A percentile compares a stretch with the other conserved stretches of the same genome.
Conservation (phyloP, 2,888 invertebrate genomes). For the Hipparchia semele region DNA sequence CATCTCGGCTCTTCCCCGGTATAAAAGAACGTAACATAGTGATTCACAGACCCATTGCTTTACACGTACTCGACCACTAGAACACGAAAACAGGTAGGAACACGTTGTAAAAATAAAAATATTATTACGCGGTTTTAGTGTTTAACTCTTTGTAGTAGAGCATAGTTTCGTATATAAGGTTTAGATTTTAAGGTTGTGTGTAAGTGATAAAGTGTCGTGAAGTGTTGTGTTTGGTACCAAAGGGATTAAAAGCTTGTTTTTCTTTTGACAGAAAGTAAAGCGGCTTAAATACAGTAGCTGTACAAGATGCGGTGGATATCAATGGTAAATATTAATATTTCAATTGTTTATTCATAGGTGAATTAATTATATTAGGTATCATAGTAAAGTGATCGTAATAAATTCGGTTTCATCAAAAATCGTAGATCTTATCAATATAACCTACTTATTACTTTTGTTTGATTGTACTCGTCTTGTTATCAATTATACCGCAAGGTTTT, state of each 20-base stretch:
- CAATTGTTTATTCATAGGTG: too few species aligned
- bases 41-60: slow-evolving; percentile 74
- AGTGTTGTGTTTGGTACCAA: slow-evolving; percentile 45
- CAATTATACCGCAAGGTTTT: too few species aligned
- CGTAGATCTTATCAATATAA: too few species aligned
- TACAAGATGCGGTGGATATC: slow-evolving; percentile 70
- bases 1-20: slow-evolving; percentile 80
- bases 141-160: slow-evolving; percentile 23
- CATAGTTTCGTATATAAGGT: slow-evolving; percentile 24
- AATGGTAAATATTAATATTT: slow-evolving; percentile 60
- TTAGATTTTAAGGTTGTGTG: slow-evolving; percentile 17
- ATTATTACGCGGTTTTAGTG: slow-evolving; percentile 18
- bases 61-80: slow-evolving; percentile 55
- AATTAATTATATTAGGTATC: too few species aligned
- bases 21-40: slow-evolving; percentile 76
- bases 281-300: slow-evolving; percentile 48
- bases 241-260: slow-evolving; percentile 54
- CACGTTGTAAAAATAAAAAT: slow-evolving; percentile 15
- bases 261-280: slow-evolving; percentile 74
- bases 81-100: slow-evolving; percentile 48
- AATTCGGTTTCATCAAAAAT: too few species aligned
- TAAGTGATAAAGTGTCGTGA: slow-evolving; percentile 44
- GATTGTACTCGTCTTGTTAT: too few species aligned
- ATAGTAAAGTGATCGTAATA: too few species aligned
- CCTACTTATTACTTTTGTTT: too few species aligned